Base-by-base conservation (phyloP, 2,113 vertebrate genomes). In the Sphyrna mokarran region DNA sequence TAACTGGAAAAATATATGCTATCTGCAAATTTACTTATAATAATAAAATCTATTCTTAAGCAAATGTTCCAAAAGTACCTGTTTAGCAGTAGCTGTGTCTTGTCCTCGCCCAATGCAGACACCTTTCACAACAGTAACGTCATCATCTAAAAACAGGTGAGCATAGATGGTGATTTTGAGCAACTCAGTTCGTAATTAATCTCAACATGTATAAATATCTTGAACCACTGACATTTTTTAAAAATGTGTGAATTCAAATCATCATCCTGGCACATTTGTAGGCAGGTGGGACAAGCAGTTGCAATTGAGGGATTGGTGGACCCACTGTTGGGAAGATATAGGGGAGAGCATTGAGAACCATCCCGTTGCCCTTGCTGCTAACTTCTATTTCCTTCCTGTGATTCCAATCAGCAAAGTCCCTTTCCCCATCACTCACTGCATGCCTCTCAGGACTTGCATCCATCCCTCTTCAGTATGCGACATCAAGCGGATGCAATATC, bases 111-210 rank as follows among this genome's bases (percentile, higher is more conserved):
- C 29, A 95, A 95, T 95, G n/a, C 69, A 72, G 14, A 95, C 69
- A 95, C 72, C 94, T 95, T 95, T 95, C 40, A 95, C 37, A 54
- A 95, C 48, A 54, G 40, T 54, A 76, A 76, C 43, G 54, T 95
- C 43, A 18, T 95, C 68, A 54, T 95, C 94, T 95, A 23, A 54
- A 95, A 95, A 95, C 26, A 72, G 37, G 40, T 23, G 23, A 43
- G 9, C 14, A 95, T 33, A 70, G 10, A 48, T 14, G 43, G 26
- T 72, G 40, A 72, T 72, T 48, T 48, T 54, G 48, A n/a, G 6
- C 33, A 68, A 93, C 13, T 83, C 16, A 61, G n/a, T 93, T 93
- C n/a, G 68, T 93, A 37, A 89, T 20, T 40, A 3, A 43, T 40
- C 16, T 43, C 16, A 22, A 83, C 37, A 40, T 18, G 40, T 83